Base-by-base conservation (phyloP, 2,888 invertebrate genomes). In the Temnothorax rugatulus region DNA sequence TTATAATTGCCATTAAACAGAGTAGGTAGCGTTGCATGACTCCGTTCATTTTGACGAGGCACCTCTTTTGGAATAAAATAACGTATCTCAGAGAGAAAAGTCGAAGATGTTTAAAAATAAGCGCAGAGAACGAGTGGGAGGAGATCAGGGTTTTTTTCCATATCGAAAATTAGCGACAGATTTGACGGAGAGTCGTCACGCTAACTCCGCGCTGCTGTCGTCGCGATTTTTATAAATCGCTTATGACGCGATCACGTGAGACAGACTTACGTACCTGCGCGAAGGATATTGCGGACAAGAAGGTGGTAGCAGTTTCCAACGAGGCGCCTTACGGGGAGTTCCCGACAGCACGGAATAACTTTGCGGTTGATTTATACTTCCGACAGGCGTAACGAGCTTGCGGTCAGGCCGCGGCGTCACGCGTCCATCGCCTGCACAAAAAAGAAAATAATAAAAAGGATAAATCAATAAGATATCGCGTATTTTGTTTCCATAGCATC, bases 331-430 rank as follows among this genome's bases (percentile, higher is more conserved):
- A 84, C 85, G 68, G 85, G 87, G 88, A 91, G 87, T 91, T 82
- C 89, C 86, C 86, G 90, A 90, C 84, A 69, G 59, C 47, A 61
- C 76, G 87, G 86, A 89, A 90, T 88, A 89, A 87, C 87, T 91
- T 87, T 87, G 84, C 91, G 85, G 89, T 92, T 94, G 93, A 94
- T 94, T 94, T 94, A 94, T 94, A 93, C 92, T 94, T 94, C 93
- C 94, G 93, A 93, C 93, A 92, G 91, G 88, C 90, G 91, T 93
- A 94, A 93, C 93, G 93, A 93, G 93, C 88, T 90, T 87, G 90
- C 90, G 86, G 84, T 84, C 90, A 81, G 88, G 84, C 88, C 87
- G 85, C 68, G 76, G 84, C 82, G 68, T 87, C 87, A 59, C 84
- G 74, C 87, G 79, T 59, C 77, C 84, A 47, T 75, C 75, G 71